phyloP scores from a whole-genome alignment of 2,113 vertebrate species.

The Malaclemys terrapin region DNA sequence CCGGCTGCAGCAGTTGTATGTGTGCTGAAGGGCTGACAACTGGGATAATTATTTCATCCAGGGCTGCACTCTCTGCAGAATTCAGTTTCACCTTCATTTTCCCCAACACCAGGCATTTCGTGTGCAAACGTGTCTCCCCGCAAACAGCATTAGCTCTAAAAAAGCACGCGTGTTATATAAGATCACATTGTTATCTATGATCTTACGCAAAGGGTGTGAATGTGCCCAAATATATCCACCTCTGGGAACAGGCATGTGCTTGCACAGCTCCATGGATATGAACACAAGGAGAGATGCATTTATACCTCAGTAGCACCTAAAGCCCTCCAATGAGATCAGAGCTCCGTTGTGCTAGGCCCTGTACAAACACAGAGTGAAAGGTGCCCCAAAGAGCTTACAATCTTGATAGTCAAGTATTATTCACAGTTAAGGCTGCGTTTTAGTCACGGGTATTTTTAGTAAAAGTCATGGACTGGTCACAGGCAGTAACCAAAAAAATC shows the following conservation, averaged over 20 bases:
- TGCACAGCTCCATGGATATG: background rate
- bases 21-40: no score
- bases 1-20: background rate
- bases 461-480: no score
- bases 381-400: background rate
- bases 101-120: background rate
- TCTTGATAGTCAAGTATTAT: background rate
- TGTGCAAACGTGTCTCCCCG: background rate
- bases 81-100: background rate
- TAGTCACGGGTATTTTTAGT: no score
- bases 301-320: background rate
- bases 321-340: background rate
- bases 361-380: background rate
- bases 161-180: background rate
- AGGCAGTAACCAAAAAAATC: no score
- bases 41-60: background rate
- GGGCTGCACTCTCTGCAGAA: background rate
- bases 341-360: background rate
- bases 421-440: background rate
- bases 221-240: background rate
- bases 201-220: background rate
- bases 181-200: background rate
- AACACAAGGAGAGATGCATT: background rate
- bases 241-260: background rate
- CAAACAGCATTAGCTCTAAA: background rate